Evolutionary conservation across 2,797 vertebrate genomes (phyloP), one percentile per base, ranked within the genome.

Genomic region (Neosilurus mollespiculum): DNA sequence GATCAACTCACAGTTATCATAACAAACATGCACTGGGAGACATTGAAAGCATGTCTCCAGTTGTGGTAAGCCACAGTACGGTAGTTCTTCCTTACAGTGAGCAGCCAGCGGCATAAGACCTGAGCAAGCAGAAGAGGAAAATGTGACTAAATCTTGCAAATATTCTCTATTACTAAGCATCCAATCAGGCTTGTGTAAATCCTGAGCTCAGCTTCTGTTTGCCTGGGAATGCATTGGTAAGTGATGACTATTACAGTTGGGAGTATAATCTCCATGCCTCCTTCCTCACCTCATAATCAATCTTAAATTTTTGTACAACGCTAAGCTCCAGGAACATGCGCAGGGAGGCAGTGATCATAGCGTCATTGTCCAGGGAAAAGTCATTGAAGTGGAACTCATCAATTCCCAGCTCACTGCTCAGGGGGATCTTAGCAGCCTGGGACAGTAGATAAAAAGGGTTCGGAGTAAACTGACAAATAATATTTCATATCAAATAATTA

Each of bases 21-120:
- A 2, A 91, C 80, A 22, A 95, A 95, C 94, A 95, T 95, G 90
- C 95, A 95, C 89, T 95, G 95, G 0, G 94, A 94, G 81, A 95
- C 95, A 24, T 95, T 95, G 86, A 95, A 95, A 82, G 94, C 95
- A 11, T 95, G 95, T 37, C 94, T 93, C 95, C 95, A 95, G 91
- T 95, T 95, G 83, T 95, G 95, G 88, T 95, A 95, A 0, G 93
- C 94, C 84, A 95, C 94, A 4, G 94, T 94, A 65, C 94, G 93
- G 84, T 95, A 95, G 90, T 95, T 95, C 89, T 95, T 95, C 89
- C 94, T 95, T 88, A 95, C 94, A 3, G 95, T 95, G 84, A 95
- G 89, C 78, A 95, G 91, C 95, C 95, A 95, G 87, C 94, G 94
- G 73, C 94, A 95, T 84, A 95, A 88, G 83, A 95, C 94, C 95